phyloP scores from a whole-genome alignment of 1,140 invertebrate genomes.

The Meloidogyne chitwoodi region DNA sequence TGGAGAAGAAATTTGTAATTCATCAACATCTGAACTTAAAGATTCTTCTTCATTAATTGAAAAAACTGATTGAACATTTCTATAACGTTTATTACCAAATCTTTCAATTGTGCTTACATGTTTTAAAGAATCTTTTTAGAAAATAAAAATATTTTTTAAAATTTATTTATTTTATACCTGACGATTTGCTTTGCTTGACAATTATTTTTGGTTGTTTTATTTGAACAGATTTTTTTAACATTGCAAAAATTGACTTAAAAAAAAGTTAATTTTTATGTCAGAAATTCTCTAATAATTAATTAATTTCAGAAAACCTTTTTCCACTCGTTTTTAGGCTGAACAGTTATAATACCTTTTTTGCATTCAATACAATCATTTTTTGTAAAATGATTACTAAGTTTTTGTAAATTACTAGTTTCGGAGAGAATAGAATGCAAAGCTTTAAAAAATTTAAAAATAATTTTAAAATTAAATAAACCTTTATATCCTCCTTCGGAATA shows the following conservation, averaged over 20 bases:
- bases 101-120: conserved; percentile 32
- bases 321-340: conserved; percentile 57
- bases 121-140: conserved; percentile 19
- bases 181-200: not conserved
- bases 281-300: too few relatives aligned
- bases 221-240: conserved; percentile 5
- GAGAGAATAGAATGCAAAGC: conserved; percentile 57
- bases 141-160: not conserved
- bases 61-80: conserved; percentile 71
- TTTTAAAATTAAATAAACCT: conserved; percentile 58
- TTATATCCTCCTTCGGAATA: conserved; percentile 85
- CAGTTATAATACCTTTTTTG: not conserved
- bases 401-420: conserved; percentile 38
- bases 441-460: conserved; percentile 29
- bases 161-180: not conserved
- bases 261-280: too few relatives aligned
- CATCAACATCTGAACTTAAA: conserved; percentile 29
- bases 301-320: conserved; percentile 71
- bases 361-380: conserved; percentile 56
- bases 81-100: conserved; percentile 30
- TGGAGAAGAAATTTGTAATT: not conserved
- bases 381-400: conserved; percentile 58
- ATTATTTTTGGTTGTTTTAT: not conserved
- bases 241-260: not conserved
- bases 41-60: conserved; percentile 76